Evolutionary conservation across 2,888 invertebrate genomes (phyloP).

Genomic region (Sphaerophoria rueppellii): DNA sequence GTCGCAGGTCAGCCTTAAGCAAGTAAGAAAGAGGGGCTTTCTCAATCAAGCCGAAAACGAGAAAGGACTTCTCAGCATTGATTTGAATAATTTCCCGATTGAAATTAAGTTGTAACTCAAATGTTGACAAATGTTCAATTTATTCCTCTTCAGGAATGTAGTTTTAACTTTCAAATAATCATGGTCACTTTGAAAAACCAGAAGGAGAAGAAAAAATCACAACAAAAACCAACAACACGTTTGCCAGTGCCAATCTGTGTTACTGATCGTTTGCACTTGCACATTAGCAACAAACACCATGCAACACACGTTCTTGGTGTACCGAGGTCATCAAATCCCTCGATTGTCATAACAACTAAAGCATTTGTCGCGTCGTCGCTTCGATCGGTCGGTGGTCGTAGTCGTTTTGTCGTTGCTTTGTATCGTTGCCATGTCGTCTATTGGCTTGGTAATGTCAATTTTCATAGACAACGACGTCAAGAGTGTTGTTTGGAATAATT

Average conservation of each 20-base stretch:
- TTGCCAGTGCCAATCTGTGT: not conserved
- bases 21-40: no score
- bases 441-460: constrained; percentile 42
- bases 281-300: not conserved
- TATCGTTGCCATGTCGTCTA: not conserved
- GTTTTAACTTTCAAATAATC: not conserved
- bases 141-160: not conserved
- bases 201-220: no score
- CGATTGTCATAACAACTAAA: constrained; percentile 2
- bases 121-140: not conserved
- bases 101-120: not conserved
- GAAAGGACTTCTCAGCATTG: no score
- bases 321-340: constrained; percentile 1
- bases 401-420: not conserved
- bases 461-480: constrained; percentile 43
- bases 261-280: constrained; percentile 13
- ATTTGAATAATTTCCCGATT: not conserved
- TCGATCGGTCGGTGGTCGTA: not conserved
- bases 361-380: not conserved
- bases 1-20: no score
- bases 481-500: constrained; percentile 58
- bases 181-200: constrained; percentile 5
- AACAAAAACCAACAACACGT: not conserved
- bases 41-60: no score
- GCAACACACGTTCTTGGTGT: not conserved